Base-by-base conservation (phyloP, 2,888 invertebrate species). In the Cordilura impudica region DNA sequence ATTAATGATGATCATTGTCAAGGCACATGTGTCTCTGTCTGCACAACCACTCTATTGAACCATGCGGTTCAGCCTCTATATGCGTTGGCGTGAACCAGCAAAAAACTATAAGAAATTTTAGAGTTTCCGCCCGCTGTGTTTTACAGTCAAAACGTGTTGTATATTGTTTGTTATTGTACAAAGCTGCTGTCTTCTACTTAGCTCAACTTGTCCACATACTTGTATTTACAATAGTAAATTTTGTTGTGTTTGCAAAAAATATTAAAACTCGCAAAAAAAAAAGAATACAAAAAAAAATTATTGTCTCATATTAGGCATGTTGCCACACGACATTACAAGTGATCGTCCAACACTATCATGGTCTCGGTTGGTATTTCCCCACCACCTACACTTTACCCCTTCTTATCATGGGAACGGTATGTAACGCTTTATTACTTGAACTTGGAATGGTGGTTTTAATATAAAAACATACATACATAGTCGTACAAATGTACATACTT, bases 1-100 rank as follows among this genome's bases (percentile, higher is more conserved):
- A 82, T 83, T 83, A 83, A 83, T 83, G 83, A 82, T 81, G 80
- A 82, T 83, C 83, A 83, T 82, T 83, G 83, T 78, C 82, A 82
- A 82, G 83, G 81, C 81, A 79, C 76, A 81, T 71, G 74, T 81
- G 82, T 81, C 74, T 78, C 71, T 70, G 14, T n/a, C 3, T 10
- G 23, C 10, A 10, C 18, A 47, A 39, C 35, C 70, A 16, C 10
- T 65, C 14, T 8, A n/a, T n/a, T n/a, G 56, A 49, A 58, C 69
- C 53, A 29, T 61, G 60, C 60, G 54, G 67, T 67, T 72, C 71
- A 79, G 71, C 39, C 45, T 51, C 56, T 75, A 67, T 45, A 75
- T 79, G 79, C 79, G 79, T 79, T 79, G 79, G 79, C 79, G 79
- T 79, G 75, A 79, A 75, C 63, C 75, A 75, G 56, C 69, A 66